A percentile compares a stretch with the other conserved stretches of the same genome.
These are phyloP conservation scores for Petrolisthes cinctipes DNA, from an alignment of 2,888 invertebrate species.

Conservation along the genomic window DNA sequence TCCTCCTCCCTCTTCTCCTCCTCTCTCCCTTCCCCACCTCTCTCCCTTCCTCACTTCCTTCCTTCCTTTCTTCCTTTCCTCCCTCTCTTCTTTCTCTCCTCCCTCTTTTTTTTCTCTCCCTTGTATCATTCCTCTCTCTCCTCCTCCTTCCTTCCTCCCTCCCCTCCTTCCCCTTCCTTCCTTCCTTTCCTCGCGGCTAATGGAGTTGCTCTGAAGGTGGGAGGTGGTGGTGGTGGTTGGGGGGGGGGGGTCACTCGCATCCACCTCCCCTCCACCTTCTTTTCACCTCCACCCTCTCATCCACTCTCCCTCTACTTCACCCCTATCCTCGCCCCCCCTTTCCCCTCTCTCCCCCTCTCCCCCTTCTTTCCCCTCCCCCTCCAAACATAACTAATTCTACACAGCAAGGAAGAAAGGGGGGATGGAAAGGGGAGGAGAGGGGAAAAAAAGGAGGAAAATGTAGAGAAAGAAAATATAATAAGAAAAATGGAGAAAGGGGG, in stretches of 20 bases:
- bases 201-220: neutral
- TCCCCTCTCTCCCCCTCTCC: neutral
- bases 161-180: neutral
- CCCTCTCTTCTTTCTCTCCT: neutral
- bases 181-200: neutral
- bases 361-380: neutral
- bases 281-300: neutral
- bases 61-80: neutral
- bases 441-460: neutral
- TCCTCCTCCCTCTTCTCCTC: conserved; percentile 19
- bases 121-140: neutral
- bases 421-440: conserved; percentile 19
- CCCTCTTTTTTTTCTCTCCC: neutral
- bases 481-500: conserved; percentile 22
- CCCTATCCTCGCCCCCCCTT: neutral
- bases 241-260: no score
- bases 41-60: neutral
- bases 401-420: neutral
- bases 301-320: neutral
- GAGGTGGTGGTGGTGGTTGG: no score
- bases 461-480: neutral
- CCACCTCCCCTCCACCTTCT: no score
- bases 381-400: neutral
- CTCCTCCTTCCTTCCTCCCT: neutral
- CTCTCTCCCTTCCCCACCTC: conserved; percentile 6